Base-by-base conservation (phyloP, 1,140 invertebrate species). In the Drosophila prosaltans region DNA sequence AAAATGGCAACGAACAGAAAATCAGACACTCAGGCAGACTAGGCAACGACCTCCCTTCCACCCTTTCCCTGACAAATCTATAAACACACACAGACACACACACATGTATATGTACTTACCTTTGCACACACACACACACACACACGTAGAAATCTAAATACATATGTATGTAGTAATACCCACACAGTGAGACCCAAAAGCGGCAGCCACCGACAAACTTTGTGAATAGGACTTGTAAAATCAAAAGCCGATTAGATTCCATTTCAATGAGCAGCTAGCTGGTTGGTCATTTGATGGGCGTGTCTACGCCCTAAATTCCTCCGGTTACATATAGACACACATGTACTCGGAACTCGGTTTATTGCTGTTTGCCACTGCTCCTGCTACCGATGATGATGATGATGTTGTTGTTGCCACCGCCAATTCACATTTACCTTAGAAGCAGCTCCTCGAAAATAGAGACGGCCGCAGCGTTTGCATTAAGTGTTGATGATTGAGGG, bases 181-280 rank as follows among this genome's bases (percentile, higher is more conserved):
- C 65, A 85, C 79, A 74, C 30, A 57, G 65, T 60, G 45, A 48
- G 11, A 36, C 3, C 32, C 51, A 21, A 28, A 51, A 67, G 67
- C 63, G 72, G 43, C 70, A 86, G 75, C 67, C 70, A 83, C 73
- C 84, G 67, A 65, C 76, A 86, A 86, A 83, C 72, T 83, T 86
- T 80, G 76, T 82, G 80, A 83, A 88, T 74, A 88, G 83, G 83
- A 80, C 84, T 88, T 88, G 83, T 80, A 89, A 84, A 88, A 88
- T 88, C 84, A 89, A 88, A 88, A 88, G 84, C 84, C 84, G 84
- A 88, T 88, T 88, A 88, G 80, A 88, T 88, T 88, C 85, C 80
- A 84, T 88, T 88, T 88, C 80, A 83, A 75, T 89, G 84, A 89
- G 84, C 84, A 89, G 73, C 77, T 65, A 74, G 83, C 84, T 80